Evolutionary conservation across 2,113 vertebrate genomes (phyloP).

Genomic region (Genyomyrus donnyi): DNA sequence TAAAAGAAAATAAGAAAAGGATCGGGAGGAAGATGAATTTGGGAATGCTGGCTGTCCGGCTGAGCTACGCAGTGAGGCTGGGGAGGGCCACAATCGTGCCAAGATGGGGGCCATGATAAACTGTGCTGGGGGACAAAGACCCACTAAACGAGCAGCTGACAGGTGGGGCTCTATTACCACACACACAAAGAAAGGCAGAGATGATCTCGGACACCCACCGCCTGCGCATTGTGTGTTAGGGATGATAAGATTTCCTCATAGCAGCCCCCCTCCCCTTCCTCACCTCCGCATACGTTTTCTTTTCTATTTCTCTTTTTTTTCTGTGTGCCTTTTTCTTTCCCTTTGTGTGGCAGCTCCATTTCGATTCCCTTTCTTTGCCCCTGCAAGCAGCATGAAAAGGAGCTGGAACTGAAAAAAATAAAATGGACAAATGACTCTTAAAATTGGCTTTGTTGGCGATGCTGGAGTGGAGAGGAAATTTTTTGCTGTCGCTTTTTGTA

Average conservation of each 20-base stretch:
- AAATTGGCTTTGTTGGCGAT: slow-evolving; percentile 6
- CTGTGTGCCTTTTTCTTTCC: slow-evolving; percentile 36
- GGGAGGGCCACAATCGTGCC: slow-evolving; percentile 33
- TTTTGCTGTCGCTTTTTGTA: background rate
- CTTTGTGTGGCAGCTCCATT: slow-evolving; percentile 34
- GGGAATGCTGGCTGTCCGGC: slow-evolving; percentile 34
- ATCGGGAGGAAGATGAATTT: slow-evolving; percentile 37
- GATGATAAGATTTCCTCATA: slow-evolving; percentile 54
- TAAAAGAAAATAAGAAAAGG: background rate
- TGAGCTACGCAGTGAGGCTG: slow-evolving; percentile 22
- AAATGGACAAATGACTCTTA: slow-evolving; percentile 13
- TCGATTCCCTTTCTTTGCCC: slow-evolving; percentile 27
- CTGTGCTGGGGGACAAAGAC: slow-evolving; percentile 48
- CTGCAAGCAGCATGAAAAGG: background rate
- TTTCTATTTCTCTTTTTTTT: slow-evolving; percentile 1
- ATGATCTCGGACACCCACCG: slow-evolving; percentile 56
- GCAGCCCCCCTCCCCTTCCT: slow-evolving; percentile 16
- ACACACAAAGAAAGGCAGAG: slow-evolving; percentile 48
- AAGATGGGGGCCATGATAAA: slow-evolving; percentile 50
- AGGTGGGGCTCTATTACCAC: slow-evolving; percentile 56
- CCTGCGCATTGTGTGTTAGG: slow-evolving; percentile 50
- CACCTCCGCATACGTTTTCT: slow-evolving; percentile 28
- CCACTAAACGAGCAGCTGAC: slow-evolving; percentile 38
- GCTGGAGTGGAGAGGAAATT: background rate
- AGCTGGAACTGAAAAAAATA: slow-evolving; percentile 20